Percentiles rank a stretch among this genome's conserved stretches.
Conservation (phyloP, 2,113 vertebrate species). For the Amphiprion ocellaris region DNA sequence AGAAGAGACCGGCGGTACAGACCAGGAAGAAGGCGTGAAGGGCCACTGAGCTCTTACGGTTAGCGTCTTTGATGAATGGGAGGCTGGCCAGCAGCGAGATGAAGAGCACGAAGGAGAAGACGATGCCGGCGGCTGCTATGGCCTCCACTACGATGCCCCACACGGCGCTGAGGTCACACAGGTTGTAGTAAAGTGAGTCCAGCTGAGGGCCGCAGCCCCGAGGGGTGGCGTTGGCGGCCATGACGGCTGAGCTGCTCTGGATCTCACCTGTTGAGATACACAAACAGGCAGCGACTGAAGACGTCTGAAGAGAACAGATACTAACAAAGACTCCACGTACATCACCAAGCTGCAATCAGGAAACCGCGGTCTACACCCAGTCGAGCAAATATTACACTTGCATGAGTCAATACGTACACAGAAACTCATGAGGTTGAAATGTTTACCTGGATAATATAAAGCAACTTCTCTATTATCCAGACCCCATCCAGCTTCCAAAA, state of each 20-base stretch:
- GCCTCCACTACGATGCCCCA: constrained; percentile 96
- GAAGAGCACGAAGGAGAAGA: constrained; percentile 88
- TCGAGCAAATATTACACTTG: constrained; percentile 32
- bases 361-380: constrained; percentile 29
- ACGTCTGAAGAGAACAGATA: background rate
- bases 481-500: background rate
- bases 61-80: constrained; percentile 87
- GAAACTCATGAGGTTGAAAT: background rate
- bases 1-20: constrained; percentile 90
- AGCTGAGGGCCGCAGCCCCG: constrained; percentile 86
- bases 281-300: constrained; percentile 32
- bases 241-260: constrained; percentile 1
- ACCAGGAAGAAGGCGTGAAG: constrained; percentile 88
- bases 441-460: background rate
- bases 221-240: constrained; percentile 73
- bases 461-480: background rate
- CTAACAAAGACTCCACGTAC: constrained; percentile 17
- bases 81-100: constrained; percentile 91
- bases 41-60: constrained; percentile 85
- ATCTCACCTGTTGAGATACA: constrained; percentile 48
- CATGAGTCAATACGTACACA: constrained; percentile 44
- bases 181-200: constrained; percentile 90
- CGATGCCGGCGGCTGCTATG: constrained; percentile 85
- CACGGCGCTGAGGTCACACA: constrained; percentile 87
- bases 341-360: background rate